Conservation (phyloP, 2,888 invertebrate genomes). For the Caenorhabditis virilis region DNA sequence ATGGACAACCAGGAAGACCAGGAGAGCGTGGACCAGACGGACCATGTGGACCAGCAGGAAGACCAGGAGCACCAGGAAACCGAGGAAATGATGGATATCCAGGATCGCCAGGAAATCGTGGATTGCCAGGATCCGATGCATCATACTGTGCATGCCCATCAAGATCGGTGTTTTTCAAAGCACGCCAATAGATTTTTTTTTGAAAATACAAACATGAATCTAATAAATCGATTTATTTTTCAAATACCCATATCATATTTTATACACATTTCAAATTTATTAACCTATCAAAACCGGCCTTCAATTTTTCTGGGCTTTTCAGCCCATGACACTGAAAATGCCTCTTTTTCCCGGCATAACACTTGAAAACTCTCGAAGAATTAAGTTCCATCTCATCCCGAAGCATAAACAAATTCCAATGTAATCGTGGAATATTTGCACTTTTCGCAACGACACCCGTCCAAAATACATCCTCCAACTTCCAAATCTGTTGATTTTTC, state of each 20-base stretch:
- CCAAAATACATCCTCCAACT: slow-evolving; percentile 30
- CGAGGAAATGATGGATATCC: slow-evolving; percentile 38
- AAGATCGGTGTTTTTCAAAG: slow-evolving; percentile 29
- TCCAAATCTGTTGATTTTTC: slow-evolving; percentile 6
- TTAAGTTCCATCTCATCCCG: slow-evolving; percentile 8
- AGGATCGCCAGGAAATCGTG: slow-evolving; percentile 35
- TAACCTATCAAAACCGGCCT: slow-evolving; percentile 7
- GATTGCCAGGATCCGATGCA: slow-evolving; percentile 10
- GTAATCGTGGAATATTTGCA: slow-evolving; percentile 2
- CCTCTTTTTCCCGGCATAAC: not conserved
- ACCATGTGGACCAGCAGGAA: slow-evolving; percentile 28
- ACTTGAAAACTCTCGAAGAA: slow-evolving; percentile 1
- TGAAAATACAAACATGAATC: slow-evolving; percentile 9
- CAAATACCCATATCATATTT: slow-evolving; percentile 15
- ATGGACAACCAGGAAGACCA: slow-evolving; percentile 37
- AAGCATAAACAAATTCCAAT: slow-evolving; percentile 17
- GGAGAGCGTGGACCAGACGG: slow-evolving; percentile 50
- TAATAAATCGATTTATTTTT: not conserved
- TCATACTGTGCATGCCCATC: slow-evolving; percentile 30
- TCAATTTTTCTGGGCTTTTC: not conserved
- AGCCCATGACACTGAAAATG: not conserved
- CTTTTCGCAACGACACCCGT: slow-evolving; percentile 26
- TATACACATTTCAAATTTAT: slow-evolving; percentile 10
- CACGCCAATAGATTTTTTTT: slow-evolving; percentile 5
- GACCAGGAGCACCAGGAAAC: slow-evolving; percentile 38